Evolutionary conservation across 2,888 invertebrate species (phyloP).

Genomic region (Philhelius pedissequus): DNA sequence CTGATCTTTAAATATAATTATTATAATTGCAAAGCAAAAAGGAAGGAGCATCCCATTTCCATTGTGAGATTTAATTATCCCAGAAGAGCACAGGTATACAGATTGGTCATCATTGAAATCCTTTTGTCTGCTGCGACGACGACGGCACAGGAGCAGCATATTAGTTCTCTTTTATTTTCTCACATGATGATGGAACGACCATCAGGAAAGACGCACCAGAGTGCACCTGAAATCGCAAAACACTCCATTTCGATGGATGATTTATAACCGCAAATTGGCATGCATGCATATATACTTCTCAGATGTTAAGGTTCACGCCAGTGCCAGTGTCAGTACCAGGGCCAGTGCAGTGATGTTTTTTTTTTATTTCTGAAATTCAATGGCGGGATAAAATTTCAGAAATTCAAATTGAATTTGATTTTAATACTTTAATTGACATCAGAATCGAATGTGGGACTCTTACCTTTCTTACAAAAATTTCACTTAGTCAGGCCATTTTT

Average conservation of each 20-base stretch:
- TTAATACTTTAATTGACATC: slow-evolving; percentile 48
- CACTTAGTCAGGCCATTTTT: neutral
- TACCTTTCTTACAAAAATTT: neutral
- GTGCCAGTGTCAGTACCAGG: too few species aligned
- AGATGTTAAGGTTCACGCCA: slow-evolving; percentile 6
- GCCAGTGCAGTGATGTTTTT: neutral
- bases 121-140: slow-evolving; percentile 16
- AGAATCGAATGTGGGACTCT: neutral
- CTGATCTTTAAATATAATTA: slow-evolving; percentile 65
- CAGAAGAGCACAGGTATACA: slow-evolving; percentile 37
- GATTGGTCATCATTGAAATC: slow-evolving; percentile 43
- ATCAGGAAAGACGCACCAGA: neutral
- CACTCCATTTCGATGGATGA: slow-evolving; percentile 53
- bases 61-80: slow-evolving; percentile 65
- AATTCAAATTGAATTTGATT: slow-evolving; percentile 50
- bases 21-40: slow-evolving; percentile 61
- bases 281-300: slow-evolving; percentile 17
- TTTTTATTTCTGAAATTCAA: neutral
- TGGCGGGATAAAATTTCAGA: neutral
- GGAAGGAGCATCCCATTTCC: slow-evolving; percentile 30
- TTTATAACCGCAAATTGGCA: slow-evolving; percentile 64
- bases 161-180: neutral
- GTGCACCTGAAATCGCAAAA: slow-evolving; percentile 63
- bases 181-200: neutral
- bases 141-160: neutral